Percentiles rank a stretch among this genome's conserved stretches.
Evolutionary conservation across 2,113 vertebrate species (phyloP).

Genomic region (Solenodon paradoxus): DNA sequence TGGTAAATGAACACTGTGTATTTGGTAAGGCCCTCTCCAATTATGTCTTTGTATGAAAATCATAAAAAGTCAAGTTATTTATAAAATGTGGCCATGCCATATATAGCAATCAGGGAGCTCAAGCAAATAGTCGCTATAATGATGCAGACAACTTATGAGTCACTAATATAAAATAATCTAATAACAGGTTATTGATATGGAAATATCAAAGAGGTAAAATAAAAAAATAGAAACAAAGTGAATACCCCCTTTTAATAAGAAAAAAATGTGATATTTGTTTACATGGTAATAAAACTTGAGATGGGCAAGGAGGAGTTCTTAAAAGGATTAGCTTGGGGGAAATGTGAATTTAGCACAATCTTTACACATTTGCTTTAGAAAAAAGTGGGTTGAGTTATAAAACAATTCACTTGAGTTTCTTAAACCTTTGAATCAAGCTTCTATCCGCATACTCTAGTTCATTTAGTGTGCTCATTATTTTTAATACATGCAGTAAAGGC

Average conservation of each 20-base stretch:
- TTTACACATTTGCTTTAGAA: not conserved
- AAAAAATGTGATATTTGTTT: not conserved
- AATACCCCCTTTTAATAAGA: not conserved
- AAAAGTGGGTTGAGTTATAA: not conserved
- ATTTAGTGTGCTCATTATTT: not conserved
- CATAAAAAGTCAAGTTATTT: not conserved
- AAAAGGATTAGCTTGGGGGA: not conserved
- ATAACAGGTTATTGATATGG: not conserved
- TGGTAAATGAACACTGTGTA: not conserved
- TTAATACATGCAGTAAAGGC: not conserved
- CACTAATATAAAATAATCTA: not conserved
- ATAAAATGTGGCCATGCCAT: not conserved
- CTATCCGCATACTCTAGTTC: not conserved
- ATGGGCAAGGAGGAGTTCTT: not conserved
- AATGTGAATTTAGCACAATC: not conserved
- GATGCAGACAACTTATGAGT: not conserved
- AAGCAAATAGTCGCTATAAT: not conserved
- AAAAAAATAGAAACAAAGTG: not conserved
- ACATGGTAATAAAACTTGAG: not conserved
- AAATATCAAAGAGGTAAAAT: not conserved
- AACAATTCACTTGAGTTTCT: not conserved
- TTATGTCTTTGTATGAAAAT: not conserved
- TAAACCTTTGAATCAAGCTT: not conserved
- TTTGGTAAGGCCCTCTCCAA: not conserved
- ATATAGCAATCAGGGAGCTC: not conserved